phyloP scores from a whole-genome alignment of 2,888 invertebrate genomes.

The Sipha maydis region DNA sequence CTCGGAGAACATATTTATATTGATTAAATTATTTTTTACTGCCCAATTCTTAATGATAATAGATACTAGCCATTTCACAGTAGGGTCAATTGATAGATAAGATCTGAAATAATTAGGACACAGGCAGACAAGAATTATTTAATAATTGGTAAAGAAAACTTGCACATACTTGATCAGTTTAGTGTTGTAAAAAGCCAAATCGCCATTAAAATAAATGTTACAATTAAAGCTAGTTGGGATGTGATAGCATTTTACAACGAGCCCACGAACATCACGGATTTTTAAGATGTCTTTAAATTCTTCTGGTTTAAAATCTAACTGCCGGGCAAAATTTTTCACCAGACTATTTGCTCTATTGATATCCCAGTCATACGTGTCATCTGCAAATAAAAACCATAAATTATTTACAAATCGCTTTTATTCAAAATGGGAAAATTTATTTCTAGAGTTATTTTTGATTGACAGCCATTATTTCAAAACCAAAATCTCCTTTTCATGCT shows the following conservation, averaged over 20 bases:
- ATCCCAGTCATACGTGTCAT: constrained; percentile 1
- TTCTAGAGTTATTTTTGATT: no score
- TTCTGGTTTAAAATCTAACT: background rate
- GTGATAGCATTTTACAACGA: constrained; percentile 63
- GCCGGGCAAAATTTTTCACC: background rate
- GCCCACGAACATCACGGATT: constrained; percentile 61
- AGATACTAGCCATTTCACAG: constrained; percentile 63
- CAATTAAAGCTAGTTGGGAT: constrained; percentile 55
- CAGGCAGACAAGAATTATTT: background rate
- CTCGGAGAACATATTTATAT: constrained; percentile 63
- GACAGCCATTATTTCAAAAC: no score
- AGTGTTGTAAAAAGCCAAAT: constrained; percentile 61
- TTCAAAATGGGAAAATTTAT: no score
- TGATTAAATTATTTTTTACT: constrained; percentile 62
- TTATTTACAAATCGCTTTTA: no score
- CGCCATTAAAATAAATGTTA: constrained; percentile 63
- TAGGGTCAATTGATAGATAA: constrained; percentile 62
- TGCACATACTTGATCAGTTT: constrained; percentile 61
- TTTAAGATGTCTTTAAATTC: constrained; percentile 55
- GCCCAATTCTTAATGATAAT: constrained; percentile 64
- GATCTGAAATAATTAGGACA: constrained; percentile 45
- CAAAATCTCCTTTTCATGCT: no score
- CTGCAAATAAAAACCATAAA: constrained; percentile 5
- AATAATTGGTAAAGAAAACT: background rate
- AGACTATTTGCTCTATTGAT: background rate